These are phyloP conservation scores for Akabosia matsudoensis DNA, from an alignment of 1,140 invertebrate genomes.

Conservation along the genomic window DNA sequence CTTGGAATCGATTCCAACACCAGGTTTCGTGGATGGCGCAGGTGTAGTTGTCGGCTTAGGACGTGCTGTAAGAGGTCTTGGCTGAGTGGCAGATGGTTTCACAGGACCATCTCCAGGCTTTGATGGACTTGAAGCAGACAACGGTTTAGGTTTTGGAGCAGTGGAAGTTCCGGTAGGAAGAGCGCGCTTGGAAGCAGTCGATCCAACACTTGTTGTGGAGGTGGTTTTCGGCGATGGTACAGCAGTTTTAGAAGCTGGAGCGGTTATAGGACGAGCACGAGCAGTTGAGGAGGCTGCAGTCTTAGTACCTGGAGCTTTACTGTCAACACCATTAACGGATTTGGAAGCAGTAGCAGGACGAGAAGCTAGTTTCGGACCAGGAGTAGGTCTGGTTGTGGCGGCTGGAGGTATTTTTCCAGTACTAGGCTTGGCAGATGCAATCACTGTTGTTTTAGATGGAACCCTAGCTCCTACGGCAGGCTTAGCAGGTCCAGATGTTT, in stretches of 20 bases:
- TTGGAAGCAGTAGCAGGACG: neutral
- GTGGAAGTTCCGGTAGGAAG: neutral
- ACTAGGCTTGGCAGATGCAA: neutral
- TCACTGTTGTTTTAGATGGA: no score
- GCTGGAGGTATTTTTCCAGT: neutral
- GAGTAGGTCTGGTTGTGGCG: conserved; percentile 24
- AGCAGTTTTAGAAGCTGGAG: conserved; percentile 30
- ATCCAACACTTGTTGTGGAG: neutral
- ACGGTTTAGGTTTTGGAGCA: neutral
- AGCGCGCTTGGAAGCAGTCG: neutral
- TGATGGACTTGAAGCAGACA: neutral
- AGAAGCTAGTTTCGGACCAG: conserved; percentile 10
- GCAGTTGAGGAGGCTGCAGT: conserved; percentile 15
- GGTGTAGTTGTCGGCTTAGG: neutral
- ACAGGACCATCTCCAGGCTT: neutral
- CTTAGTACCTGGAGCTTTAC: conserved; percentile 12
- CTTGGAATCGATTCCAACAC: neutral
- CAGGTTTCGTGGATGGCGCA: neutral
- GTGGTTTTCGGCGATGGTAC: neutral
- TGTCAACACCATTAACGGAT: neutral
- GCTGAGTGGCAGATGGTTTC: neutral
- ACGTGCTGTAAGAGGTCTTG: neutral
- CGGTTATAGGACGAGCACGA: conserved; percentile 17
- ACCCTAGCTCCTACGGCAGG: no score
- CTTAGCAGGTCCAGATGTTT: no score